A percentile compares a stretch with the other conserved stretches of the same genome.
Evolutionary conservation across 2,888 invertebrate genomes (phyloP).

Genomic region (Amiota communis): DNA sequence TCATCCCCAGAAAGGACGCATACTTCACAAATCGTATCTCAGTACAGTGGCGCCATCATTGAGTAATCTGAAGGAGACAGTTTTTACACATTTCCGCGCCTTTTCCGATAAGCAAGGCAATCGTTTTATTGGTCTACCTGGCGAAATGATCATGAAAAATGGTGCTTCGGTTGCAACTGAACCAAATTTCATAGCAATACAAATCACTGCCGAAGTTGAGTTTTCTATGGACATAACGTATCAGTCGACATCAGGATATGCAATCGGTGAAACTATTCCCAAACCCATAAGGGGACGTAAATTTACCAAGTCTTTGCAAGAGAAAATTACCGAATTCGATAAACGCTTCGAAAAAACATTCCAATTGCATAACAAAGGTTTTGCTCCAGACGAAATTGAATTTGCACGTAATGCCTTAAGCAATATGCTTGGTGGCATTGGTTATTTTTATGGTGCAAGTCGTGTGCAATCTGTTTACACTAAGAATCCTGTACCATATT

Average conservation of each 20-base stretch:
- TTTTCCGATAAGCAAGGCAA: conserved; percentile 75
- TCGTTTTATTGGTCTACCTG: conserved; percentile 77
- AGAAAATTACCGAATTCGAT: conserved; percentile 80
- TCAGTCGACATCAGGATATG: conserved; percentile 81
- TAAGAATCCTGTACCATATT: conserved; percentile 91
- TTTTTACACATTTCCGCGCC: conserved; percentile 80
- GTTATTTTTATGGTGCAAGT: conserved; percentile 91
- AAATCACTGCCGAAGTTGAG: conserved; percentile 84
- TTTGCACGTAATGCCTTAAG: conserved; percentile 91
- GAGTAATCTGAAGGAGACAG: conserved; percentile 83
- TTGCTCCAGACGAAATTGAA: conserved; percentile 77
- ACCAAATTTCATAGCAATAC: conserved; percentile 86
- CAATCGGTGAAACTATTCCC: conserved; percentile 71
- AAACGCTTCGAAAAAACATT: conserved; percentile 88
- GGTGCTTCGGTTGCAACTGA: conserved; percentile 76
- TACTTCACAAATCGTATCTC: conserved; percentile 82
- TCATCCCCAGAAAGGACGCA: conserved; percentile 75
- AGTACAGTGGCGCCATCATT: conserved; percentile 82
- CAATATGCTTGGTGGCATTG: conserved; percentile 96
- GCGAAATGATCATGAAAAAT: conserved; percentile 76
- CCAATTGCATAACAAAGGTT: conserved; percentile 82
- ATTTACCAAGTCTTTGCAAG: conserved; percentile 79
- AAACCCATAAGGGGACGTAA: conserved; percentile 77
- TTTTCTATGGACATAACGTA: conserved; percentile 89
- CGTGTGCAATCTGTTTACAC: conserved; percentile 87